Percentiles rank a stretch among this genome's conserved stretches.
Evolutionary conservation across 2,888 invertebrate species (phyloP).

Genomic region (Oscheius myriophilus): DNA sequence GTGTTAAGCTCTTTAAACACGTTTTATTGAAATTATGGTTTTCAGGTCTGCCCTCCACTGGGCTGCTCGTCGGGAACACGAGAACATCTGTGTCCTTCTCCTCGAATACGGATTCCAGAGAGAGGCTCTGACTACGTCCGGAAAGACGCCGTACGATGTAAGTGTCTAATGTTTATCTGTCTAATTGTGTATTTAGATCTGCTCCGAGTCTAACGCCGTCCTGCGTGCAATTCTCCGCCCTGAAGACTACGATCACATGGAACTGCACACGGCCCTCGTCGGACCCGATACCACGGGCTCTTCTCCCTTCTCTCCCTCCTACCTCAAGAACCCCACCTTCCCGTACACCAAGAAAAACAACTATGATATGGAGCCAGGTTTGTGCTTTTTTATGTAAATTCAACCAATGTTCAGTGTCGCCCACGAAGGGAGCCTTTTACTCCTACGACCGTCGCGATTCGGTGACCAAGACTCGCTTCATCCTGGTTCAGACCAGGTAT

Average conservation of each 20-base stretch:
- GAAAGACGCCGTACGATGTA: slow-evolving; percentile 44
- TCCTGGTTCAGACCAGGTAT: slow-evolving; percentile 53
- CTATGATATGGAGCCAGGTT: slow-evolving; percentile 28
- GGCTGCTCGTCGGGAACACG: slow-evolving; percentile 49
- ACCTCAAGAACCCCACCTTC: slow-evolving; percentile 48
- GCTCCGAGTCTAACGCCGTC: not conserved
- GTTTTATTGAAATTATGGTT: not conserved
- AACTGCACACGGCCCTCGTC: slow-evolving; percentile 32
- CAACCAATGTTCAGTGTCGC: slow-evolving; percentile 41
- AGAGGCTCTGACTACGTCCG: slow-evolving; percentile 23
- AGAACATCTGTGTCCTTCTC: slow-evolving; percentile 39
- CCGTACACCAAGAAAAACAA: slow-evolving; percentile 47
- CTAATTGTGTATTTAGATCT: slow-evolving; percentile 14
- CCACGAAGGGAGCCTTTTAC: slow-evolving; percentile 38
- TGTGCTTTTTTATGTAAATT: not conserved
- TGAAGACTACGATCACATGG: slow-evolving; percentile 32
- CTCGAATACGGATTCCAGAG: slow-evolving; percentile 47
- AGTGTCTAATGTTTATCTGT: slow-evolving; percentile 3
- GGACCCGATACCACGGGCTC: slow-evolving; percentile 29
- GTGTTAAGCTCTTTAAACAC: no score
- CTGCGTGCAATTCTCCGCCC: slow-evolving; percentile 31
- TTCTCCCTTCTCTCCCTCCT: slow-evolving; percentile 40
- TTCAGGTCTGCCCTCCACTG: slow-evolving; percentile 59
- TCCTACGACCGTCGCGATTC: slow-evolving; percentile 58
- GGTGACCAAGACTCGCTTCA: slow-evolving; percentile 50